These are phyloP conservation scores for Nephrotoma guestfalica DNA, from an alignment of 2,888 invertebrate genomes.

Conservation along the genomic window DNA sequence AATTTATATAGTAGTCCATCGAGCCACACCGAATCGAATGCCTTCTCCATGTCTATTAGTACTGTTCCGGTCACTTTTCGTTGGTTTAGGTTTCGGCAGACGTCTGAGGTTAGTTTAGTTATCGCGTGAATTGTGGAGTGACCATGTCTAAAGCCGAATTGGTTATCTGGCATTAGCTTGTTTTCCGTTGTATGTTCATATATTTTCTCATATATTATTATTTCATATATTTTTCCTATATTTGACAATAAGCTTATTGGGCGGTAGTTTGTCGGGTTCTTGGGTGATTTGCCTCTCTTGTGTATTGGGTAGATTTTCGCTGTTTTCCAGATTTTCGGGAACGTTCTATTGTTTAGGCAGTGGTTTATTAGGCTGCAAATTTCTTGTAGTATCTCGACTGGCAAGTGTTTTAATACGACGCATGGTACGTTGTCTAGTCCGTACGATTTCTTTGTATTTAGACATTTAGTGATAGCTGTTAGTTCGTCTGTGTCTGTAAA, in stretches of 20 bases:
- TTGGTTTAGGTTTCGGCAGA: background rate
- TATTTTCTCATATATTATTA: background rate
- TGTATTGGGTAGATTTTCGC: background rate
- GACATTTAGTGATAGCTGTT: background rate
- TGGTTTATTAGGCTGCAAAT: background rate
- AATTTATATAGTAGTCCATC: background rate
- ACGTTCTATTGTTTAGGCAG: background rate
- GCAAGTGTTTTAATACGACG: background rate
- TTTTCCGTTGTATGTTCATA: background rate
- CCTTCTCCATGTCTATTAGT: background rate
- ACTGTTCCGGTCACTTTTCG: background rate
- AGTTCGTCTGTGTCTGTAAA: background rate
- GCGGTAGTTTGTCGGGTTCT: background rate
- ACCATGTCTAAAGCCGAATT: background rate
- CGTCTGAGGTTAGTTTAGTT: background rate
- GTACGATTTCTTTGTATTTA: background rate
- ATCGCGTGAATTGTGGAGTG: background rate
- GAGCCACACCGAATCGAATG: background rate
- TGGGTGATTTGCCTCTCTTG: background rate
- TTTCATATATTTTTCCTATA: background rate
- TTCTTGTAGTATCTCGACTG: background rate
- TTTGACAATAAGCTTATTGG: background rate
- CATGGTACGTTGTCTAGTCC: background rate
- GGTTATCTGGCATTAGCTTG: background rate
- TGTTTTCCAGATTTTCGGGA: background rate